Conservation (phyloP, 92 coral and sea anemone genomes). For the Parazoanthus swiftii region DNA sequence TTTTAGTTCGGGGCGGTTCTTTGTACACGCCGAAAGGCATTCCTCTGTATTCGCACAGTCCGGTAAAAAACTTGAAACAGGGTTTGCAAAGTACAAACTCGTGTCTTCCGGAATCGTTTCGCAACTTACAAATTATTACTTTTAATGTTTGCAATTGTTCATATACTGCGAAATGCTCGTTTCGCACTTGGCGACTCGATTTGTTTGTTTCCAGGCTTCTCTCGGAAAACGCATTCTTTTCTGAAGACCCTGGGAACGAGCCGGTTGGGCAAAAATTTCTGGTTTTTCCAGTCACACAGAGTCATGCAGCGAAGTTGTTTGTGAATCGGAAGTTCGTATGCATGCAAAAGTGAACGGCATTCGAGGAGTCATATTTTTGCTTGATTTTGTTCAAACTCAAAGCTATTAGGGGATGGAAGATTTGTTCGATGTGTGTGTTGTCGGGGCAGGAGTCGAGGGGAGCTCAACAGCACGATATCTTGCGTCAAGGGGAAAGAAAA, state of each 20-base stretch:
- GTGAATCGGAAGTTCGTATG: not conserved
- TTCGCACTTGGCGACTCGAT: too few species aligned
- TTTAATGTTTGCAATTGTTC: too few species aligned
- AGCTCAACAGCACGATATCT: conserved; percentile 79
- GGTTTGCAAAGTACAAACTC: too few species aligned
- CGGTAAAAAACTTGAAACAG: too few species aligned
- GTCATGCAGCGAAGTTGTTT: not conserved
- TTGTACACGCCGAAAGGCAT: too few species aligned
- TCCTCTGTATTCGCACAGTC: too few species aligned
- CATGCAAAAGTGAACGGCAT: not conserved
- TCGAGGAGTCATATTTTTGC: not conserved
- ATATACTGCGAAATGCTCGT: too few species aligned
- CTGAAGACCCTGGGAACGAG: not conserved
- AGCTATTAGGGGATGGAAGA: not conserved
- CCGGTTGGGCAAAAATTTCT: not conserved
- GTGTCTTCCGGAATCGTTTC: too few species aligned
- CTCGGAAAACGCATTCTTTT: too few species aligned
- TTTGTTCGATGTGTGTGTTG: conserved; percentile 59
- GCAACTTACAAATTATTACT: too few species aligned
- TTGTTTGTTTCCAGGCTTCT: too few species aligned
- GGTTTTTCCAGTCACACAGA: not conserved
- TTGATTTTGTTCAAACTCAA: not conserved
- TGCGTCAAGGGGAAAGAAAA: conserved; percentile 70
- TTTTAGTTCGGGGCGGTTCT: too few species aligned
- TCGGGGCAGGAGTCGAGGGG: conserved; percentile 86